Base-by-base conservation (phyloP, 2,888 invertebrate genomes). In the Perdita meconis region DNA sequence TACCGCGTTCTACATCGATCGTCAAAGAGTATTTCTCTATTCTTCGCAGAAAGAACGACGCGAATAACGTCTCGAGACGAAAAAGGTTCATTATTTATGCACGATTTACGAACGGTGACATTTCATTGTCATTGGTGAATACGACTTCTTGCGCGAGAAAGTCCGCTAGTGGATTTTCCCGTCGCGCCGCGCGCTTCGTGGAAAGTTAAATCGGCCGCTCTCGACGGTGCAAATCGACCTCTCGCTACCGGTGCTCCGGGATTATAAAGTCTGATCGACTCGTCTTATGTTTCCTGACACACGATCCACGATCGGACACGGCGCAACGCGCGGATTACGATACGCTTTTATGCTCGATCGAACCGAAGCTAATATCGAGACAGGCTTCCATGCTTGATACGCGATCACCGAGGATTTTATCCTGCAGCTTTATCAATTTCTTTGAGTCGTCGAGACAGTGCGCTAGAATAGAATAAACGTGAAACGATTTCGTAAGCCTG, bases 281-380 rank as follows among this genome's bases (percentile, higher is more conserved):
- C 81, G 85, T 87, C 87, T 89, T 85, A 78, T 85, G 85, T 89
- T 89, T 86, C 88, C 75, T 77, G 88, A 87, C 82, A 89, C 81
- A 81, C 68, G 68, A 79, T 67, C 67, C 65, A n/a, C 3, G 36
- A 47, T 66, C 44, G 56, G 36, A 57, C 38, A 34, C 30, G 8
- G 26, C 6, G 51, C 38, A 57, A 34, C 64, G 47, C 51, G 47
- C 36, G 57, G 72, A 79, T 81, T 73, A 82, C 50, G 34, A 57
- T n/a, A 51, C 47, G 53, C 60, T 67, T 60, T 67, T 36, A 59
- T 60, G 64, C 50, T 22, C 55, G 55, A 13, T 34, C 51, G 34
- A 79, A 38, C 51, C n/a, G 47, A 36, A 44, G 16, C 56, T 50
- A 68, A 71, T 44, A 65, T 56, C 63, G 66, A 22, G 22, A 77